Evolutionary conservation across 2,113 vertebrate genomes (phyloP), one percentile per base, ranked within the genome.

Genomic region (Solea solea): DNA sequence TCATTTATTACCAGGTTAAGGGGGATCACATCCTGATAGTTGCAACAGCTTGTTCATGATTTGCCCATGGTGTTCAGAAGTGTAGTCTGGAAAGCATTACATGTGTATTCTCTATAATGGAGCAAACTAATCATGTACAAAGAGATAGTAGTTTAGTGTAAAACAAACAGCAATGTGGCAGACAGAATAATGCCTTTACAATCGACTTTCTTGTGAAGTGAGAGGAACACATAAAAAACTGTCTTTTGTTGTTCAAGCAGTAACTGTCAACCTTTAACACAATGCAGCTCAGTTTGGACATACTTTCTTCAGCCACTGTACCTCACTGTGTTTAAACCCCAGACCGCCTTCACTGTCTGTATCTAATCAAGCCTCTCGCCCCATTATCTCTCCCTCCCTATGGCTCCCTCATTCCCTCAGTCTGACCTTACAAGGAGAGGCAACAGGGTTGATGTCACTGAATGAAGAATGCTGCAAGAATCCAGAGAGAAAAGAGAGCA

Each of bases 371-470:
- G 85, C 84, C 75, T 76, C 69, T 74, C 60, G 86, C 88, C 83
- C 86, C 83, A 91, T 89, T 91, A 90, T 92, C 90, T 88, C 83
- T 88, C 87, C 85, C 83, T 91, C 86, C 78, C 81, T 77, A 72
- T 67, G 71, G 56, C 83, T 90, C 81, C 65, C 78, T 86, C 80
- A 64, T 78, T 93, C 88, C 85, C 90, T 86, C 82, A 21, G 86
- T 86, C 92, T 94, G 90, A 95, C 97, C 95, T 96, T 95, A 91
- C 83, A 92, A 93, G 87, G 94, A 93, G 89, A 95, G 92, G 25
- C 85, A 93, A 90, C 93, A 94, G 64, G 84, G 91, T 88, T 93
- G 91, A 86, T 94, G 88, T 86, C 92, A 95, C 75, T 92, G 93
- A 85, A 94, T 95, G 89, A 89, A 92, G 84, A 91, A 83, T 80